These are phyloP conservation scores for Hylaea fasciaria DNA, from an alignment of 2,888 invertebrate species.

Conservation along the genomic window DNA sequence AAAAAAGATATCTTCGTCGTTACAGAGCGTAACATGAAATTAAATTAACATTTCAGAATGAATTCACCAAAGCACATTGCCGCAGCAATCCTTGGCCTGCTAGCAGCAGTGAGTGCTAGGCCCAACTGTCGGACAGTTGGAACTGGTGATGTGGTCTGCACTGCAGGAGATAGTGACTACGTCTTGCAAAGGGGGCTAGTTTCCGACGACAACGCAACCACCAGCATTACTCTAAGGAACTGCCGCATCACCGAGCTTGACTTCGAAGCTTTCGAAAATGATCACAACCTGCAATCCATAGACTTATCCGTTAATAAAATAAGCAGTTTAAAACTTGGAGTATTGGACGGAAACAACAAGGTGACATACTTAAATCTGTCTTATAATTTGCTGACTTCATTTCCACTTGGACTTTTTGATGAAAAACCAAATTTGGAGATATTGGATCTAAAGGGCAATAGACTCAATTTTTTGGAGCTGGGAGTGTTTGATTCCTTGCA, in stretches of 20 bases:
- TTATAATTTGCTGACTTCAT: constrained; percentile 53
- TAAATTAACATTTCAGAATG: constrained; percentile 18
- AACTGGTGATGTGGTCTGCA: constrained; percentile 47
- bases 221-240: constrained; percentile 46
- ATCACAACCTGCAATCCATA: constrained; percentile 54
- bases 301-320: constrained; percentile 65
- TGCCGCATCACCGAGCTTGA: constrained; percentile 55
- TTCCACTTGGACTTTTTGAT: constrained; percentile 63
- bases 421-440: constrained; percentile 55
- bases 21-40: too few relatives aligned
- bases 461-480: constrained; percentile 48
- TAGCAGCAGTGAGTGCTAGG: constrained; percentile 7
- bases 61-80: not conserved
- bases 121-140: constrained; percentile 43
- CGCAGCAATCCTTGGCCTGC: not conserved
- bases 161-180: constrained; percentile 42
- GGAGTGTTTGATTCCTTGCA: constrained; percentile 58
- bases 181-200: constrained; percentile 50
- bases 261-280: constrained; percentile 54
- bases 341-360: constrained; percentile 53
- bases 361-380: constrained; percentile 61
- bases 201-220: constrained; percentile 50
- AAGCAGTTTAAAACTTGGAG: constrained; percentile 53
- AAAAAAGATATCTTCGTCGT: too few relatives aligned
- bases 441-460: constrained; percentile 63